Conservation (phyloP, 2,113 vertebrate species). For the Odocoileus virginianus region DNA sequence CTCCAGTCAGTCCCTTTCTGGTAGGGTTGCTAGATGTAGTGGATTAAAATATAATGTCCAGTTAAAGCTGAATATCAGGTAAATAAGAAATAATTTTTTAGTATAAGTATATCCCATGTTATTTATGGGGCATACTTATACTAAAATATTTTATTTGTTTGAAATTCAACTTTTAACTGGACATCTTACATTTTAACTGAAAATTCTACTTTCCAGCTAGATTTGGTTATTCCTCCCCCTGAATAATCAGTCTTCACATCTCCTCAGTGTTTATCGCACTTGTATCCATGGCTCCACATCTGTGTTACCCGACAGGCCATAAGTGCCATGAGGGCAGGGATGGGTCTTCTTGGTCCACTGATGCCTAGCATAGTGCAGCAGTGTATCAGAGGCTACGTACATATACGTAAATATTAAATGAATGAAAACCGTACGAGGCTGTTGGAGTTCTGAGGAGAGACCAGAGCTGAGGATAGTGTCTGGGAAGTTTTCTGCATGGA, state of each 20-base stretch:
- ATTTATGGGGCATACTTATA: neutral
- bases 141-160: neutral
- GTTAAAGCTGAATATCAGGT: neutral
- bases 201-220: neutral
- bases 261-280: neutral
- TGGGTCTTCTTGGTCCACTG: neutral
- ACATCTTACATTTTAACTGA: neutral
- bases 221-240: neutral
- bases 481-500: neutral
- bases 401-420: neutral
- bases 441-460: neutral
- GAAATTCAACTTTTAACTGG: neutral
- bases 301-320: neutral
- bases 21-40: neutral
- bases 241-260: neutral
- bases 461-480: neutral
- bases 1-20: neutral
- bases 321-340: neutral
- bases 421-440: neutral
- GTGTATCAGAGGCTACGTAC: neutral
- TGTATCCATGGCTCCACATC: neutral
- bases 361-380: neutral
- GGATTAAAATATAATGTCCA: neutral
- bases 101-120: neutral
- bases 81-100: neutral